phyloP scores from a whole-genome alignment of 2,113 vertebrate species.

The Pholis gunnellus region DNA sequence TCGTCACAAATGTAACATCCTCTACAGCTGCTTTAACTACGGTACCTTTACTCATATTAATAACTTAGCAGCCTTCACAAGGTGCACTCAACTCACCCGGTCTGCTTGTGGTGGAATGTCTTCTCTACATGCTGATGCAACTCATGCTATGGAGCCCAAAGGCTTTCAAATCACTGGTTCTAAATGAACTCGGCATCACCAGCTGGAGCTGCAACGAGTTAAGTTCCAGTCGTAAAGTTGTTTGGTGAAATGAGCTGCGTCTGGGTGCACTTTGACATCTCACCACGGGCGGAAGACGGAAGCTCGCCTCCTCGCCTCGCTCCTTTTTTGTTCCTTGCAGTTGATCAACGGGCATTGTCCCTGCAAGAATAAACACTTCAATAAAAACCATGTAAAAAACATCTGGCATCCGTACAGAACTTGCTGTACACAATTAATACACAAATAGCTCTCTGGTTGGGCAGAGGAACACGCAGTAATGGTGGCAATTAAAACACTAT shows the following conservation, averaged over 20 bases:
- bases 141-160: neutral
- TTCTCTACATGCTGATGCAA: neutral
- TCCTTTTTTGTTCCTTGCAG: accelerated
- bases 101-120: no score
- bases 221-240: no score
- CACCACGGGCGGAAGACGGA: neutral
- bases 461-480: neutral
- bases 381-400: constrained; percentile 2
- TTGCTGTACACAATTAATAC: neutral
- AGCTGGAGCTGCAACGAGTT: neutral
- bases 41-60: no score
- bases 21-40: neutral
- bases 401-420: constrained; percentile 8
- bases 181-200: neutral
- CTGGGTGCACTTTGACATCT: neutral
- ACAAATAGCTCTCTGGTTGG: constrained; percentile 1
- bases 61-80: no score
- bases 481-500: constrained; percentile 34
- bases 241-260: neutral
- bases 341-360: neutral
- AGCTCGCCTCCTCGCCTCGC: neutral
- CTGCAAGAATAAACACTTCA: neutral
- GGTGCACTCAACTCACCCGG: no score
- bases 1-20: neutral
- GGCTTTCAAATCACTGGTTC: neutral